Evolutionary conservation across 2,888 invertebrate species (phyloP).

Genomic region (Antheraea yamamai): DNA sequence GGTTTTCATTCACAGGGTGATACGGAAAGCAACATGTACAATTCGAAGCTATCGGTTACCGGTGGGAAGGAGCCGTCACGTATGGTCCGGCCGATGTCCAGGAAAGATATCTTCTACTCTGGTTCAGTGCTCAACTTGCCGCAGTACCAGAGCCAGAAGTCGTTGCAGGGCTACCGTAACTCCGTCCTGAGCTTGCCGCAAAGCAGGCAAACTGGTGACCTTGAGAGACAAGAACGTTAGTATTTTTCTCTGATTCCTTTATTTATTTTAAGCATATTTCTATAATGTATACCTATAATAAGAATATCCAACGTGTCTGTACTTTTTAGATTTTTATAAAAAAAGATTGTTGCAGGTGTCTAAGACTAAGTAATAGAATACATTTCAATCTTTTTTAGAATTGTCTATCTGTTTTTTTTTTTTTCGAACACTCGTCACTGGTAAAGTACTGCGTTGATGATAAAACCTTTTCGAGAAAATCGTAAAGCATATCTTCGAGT

Average conservation of each 20-base stretch:
- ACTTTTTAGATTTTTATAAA: no score
- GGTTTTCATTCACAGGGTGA: slow-evolving; percentile 67
- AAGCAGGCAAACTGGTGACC: slow-evolving; percentile 84
- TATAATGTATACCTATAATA: neutral
- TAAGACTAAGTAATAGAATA: no score
- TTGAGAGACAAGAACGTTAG: slow-evolving; percentile 87
- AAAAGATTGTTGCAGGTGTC: no score
- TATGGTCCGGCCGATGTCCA: slow-evolving; percentile 94
- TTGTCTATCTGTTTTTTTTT: neutral
- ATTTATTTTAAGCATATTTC: neutral
- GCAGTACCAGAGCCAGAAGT: slow-evolving; percentile 96
- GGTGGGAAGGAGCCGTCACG: slow-evolving; percentile 68
- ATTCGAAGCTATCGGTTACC: slow-evolving; percentile 85
- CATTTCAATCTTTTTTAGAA: neutral
- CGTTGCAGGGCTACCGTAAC: slow-evolving; percentile 93
- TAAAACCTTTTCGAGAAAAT: no score
- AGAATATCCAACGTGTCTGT: no score
- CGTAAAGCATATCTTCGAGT: no score
- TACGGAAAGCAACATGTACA: slow-evolving; percentile 85
- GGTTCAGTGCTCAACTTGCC: slow-evolving; percentile 96
- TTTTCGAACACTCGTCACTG: no score
- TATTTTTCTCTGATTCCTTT: slow-evolving; percentile 27
- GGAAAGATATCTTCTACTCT: slow-evolving; percentile 98
- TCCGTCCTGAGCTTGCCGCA: slow-evolving; percentile 94
- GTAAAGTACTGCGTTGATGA: no score